These are phyloP conservation scores for Agonum fuliginosum DNA, from an alignment of 2,888 invertebrate genomes.

Conservation along the genomic window DNA sequence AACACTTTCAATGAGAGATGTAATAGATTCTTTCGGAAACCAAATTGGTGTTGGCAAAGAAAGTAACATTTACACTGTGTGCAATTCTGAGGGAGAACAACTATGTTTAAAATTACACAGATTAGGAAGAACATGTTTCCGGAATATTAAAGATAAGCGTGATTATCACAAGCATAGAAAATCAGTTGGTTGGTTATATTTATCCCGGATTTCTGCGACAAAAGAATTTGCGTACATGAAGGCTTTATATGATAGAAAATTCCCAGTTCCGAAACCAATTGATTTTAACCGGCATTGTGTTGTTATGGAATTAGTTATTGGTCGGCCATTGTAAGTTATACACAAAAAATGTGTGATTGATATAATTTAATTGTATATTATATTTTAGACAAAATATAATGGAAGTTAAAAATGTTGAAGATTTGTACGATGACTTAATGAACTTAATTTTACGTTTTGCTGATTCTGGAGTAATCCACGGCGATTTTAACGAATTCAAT, in stretches of 20 bases:
- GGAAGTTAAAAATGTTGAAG: slow-evolving; percentile 81
- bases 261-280: slow-evolving; percentile 96
- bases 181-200: slow-evolving; percentile 94
- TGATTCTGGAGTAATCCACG: slow-evolving; percentile 97
- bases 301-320: slow-evolving; percentile 93
- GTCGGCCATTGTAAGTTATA: slow-evolving; percentile 84
- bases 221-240: slow-evolving; percentile 99
- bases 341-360: too few relatives aligned
- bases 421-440: slow-evolving; percentile 95
- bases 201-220: slow-evolving; percentile 96
- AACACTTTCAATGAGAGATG: slow-evolving; percentile 85
- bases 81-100: slow-evolving; percentile 85
- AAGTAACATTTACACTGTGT: slow-evolving; percentile 95
- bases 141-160: slow-evolving; percentile 95
- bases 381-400: slow-evolving; percentile 76
- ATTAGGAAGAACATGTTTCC: slow-evolving; percentile 95
- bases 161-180: slow-evolving; percentile 97
- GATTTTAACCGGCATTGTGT: slow-evolving; percentile 97
- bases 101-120: slow-evolving; percentile 94
- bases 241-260: slow-evolving; percentile 90
- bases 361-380: slow-evolving; percentile 40
- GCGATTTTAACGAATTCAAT: slow-evolving; percentile 99
- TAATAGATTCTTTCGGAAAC: slow-evolving; percentile 92
- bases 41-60: slow-evolving; percentile 99
- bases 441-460: slow-evolving; percentile 92